Percentiles rank a stretch among this genome's conserved stretches.
phyloP scores from a whole-genome alignment of 2,113 vertebrate genomes.

The Loxodonta africana region DNA sequence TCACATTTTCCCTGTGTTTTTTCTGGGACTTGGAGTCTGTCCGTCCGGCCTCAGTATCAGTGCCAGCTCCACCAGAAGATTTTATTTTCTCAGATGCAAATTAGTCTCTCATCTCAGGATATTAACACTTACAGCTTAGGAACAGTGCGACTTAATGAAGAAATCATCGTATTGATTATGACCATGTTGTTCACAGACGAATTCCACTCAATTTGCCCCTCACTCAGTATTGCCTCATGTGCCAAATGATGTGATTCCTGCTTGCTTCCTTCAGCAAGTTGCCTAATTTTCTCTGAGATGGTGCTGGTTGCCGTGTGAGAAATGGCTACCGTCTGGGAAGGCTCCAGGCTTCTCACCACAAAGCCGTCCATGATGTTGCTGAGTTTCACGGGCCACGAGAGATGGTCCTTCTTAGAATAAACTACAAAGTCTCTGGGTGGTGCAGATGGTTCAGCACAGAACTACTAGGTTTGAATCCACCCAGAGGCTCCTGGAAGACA shows the following conservation, averaged over 20 bases:
- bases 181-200: slow-evolving; percentile 8
- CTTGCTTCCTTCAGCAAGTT: background rate
- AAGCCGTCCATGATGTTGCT: background rate
- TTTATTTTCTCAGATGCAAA: slow-evolving; percentile 1
- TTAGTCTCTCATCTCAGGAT: slow-evolving; percentile 1
- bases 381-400: background rate
- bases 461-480: background rate
- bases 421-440: no score
- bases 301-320: background rate
- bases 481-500: background rate
- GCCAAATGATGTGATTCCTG: background rate
- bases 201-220: background rate
- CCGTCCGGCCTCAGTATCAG: background rate
- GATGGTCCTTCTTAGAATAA: background rate
- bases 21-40: background rate
- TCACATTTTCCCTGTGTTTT: background rate
- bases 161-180: slow-evolving; percentile 47
- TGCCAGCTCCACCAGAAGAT: background rate
- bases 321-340: background rate
- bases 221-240: background rate
- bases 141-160: slow-evolving; percentile 38
- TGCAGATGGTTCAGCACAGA: no score
- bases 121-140: background rate
- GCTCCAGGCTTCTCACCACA: background rate
- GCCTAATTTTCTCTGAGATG: slow-evolving; percentile 22